These are phyloP conservation scores for Drosophila ezoana DNA, from an alignment of 2,888 invertebrate species.

Conservation along the genomic window DNA sequence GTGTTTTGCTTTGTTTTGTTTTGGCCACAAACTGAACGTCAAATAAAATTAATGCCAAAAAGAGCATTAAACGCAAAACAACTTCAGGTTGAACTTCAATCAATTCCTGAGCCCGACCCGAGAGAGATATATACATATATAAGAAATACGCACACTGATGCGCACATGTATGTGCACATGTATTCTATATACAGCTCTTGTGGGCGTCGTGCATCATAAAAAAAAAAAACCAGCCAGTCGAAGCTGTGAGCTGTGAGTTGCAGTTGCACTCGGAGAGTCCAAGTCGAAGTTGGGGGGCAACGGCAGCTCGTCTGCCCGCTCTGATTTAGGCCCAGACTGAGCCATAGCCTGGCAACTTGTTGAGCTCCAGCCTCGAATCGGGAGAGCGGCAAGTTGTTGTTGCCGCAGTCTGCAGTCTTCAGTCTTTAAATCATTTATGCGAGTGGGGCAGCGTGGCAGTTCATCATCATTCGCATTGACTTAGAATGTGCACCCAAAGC, in stretches of 20 bases:
- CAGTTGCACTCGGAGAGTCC: constrained; percentile 35
- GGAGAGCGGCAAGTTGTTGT: constrained; percentile 8
- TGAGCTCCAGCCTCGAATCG: constrained; percentile 6
- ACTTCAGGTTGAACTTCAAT: constrained; percentile 64
- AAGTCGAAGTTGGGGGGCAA: constrained; percentile 26
- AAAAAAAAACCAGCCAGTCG: constrained; percentile 57
- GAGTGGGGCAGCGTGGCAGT: constrained; percentile 65
- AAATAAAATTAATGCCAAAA: constrained; percentile 35
- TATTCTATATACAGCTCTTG: constrained; percentile 55
- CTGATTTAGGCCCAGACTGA: not conserved
- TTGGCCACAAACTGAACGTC: constrained; percentile 12
- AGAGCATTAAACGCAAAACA: constrained; percentile 38
- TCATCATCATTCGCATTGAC: constrained; percentile 80
- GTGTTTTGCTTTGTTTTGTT: constrained; percentile 8
- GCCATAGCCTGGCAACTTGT: constrained; percentile 35
- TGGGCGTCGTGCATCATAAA: constrained; percentile 80
- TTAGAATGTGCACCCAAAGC: constrained; percentile 75
- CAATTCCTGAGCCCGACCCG: constrained; percentile 56
- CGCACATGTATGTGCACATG: not conserved
- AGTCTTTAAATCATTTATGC: constrained; percentile 78
- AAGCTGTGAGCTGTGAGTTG: constrained; percentile 34
- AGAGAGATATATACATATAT: constrained; percentile 1
- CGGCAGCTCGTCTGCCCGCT: constrained; percentile 29
- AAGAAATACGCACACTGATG: constrained; percentile 11
- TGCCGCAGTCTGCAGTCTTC: constrained; percentile 11